Percentiles rank a stretch among this genome's conserved stretches.
phyloP scores from a whole-genome alignment of 2,888 invertebrate genomes.

The Phrixothrix hirtus region DNA sequence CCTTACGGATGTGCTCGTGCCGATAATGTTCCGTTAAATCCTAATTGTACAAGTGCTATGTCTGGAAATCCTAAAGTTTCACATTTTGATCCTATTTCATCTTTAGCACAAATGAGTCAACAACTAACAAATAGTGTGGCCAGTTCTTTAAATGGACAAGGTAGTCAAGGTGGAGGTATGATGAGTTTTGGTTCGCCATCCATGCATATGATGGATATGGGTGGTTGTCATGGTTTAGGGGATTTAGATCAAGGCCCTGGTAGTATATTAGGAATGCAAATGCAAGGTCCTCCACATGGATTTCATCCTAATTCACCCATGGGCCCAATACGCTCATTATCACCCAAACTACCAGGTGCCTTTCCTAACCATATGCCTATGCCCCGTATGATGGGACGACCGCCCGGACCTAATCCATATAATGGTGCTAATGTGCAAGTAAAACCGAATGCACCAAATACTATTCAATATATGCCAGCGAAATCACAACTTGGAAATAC shows the following conservation, averaged over 20 bases:
- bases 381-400: constrained; percentile 67
- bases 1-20: constrained; percentile 57
- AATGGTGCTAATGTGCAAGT: constrained; percentile 87
- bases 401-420: constrained; percentile 64
- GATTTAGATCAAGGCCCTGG: constrained; percentile 51
- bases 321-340: constrained; percentile 59
- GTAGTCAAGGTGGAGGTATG: constrained; percentile 58
- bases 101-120: constrained; percentile 93
- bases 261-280: constrained; percentile 51
- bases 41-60: constrained; percentile 63
- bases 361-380: constrained; percentile 58
- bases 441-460: constrained; percentile 95
- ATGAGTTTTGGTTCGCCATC: constrained; percentile 62
- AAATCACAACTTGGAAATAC: constrained; percentile 81
- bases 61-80: constrained; percentile 64
- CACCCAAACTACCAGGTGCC: constrained; percentile 68
- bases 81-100: constrained; percentile 91
- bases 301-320: constrained; percentile 53
- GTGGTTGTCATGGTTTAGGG: constrained; percentile 52
- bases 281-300: constrained; percentile 54
- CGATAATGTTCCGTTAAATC: constrained; percentile 69
- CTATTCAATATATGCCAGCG: constrained; percentile 96
- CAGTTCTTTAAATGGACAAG: constrained; percentile 63
- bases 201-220: constrained; percentile 57
- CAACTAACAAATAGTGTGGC: constrained; percentile 80